Evolutionary conservation across 2,888 invertebrate species (phyloP), one percentile per base, ranked within the genome.

Genomic region (Luperina testacea): DNA sequence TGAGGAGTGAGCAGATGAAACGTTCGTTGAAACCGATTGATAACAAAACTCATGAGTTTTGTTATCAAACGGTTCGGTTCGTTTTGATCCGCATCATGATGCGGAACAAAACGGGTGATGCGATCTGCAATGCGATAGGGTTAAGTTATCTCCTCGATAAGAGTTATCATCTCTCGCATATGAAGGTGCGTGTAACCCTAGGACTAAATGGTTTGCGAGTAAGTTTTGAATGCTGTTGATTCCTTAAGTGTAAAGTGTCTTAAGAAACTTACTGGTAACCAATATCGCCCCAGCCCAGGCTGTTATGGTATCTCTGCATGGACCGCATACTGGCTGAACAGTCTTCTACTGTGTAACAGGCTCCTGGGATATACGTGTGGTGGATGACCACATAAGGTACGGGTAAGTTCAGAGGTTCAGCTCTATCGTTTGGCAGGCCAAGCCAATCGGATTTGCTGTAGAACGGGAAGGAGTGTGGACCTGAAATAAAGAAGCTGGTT

Each of bases 361-460:
- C 97, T 0, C 92, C 95, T 0, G 98, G 98, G 68, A 96, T 94
- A 92, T 97, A 98, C 0, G 98, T 98, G 94, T 98, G 98, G 92
- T 98, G 98, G 85, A 98, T 97, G 82, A 98, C 97, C 67, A 98
- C 98, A 91, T 97, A 98, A 0, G 97, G 97, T 2, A 97, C 97
- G 3, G 98, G 98, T 15, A 96, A 97, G 53, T 89, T 77, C 89
- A 98, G 97, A 0, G 95, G 93, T 72, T 94, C 92, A 11, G 94
- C 91, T 27, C 92, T 87, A 42, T 94, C 97, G 0, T 97, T 93
- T 0, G 97, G 94, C 11, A 93, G 90, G 0, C 97, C 98, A 0
- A 95, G 95, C 98, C 98, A 98, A 74, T 96, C 97, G 0, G 94
- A 92, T 8, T 98, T 96, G 0, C 97, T 82, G 86, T 91, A 92